Base-by-base conservation (phyloP, 2,888 invertebrate species). In the Cheilosia pagana region DNA sequence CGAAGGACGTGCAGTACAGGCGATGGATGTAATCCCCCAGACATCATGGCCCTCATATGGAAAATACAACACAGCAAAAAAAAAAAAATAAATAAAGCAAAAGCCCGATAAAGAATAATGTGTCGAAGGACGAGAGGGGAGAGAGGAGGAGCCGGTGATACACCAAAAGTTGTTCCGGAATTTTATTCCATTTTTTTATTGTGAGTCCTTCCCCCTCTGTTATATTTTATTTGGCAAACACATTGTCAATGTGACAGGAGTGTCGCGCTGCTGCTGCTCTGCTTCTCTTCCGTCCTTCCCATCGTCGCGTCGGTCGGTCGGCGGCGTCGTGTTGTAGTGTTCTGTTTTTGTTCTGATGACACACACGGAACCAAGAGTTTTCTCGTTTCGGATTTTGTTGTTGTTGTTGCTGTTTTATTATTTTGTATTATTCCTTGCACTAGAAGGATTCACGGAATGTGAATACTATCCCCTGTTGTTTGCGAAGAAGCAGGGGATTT, bases 211-310 rank as follows among this genome's bases (percentile, higher is more conserved):
- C 35, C 55, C 25, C 31, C 52, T 28, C 35, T 71, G 83, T 78
- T 83, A 75, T 83, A 78, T 83, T 83, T 83, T 83, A 78, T 83
- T 83, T 83, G 68, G 68, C 74, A 83, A 83, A 74, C 78, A 83
- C 83, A 83, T 78, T 83, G 83, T 78, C 83, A 83, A 77, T 74
- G 83, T 83, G 83, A 83, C 83, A 83, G 83, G 74, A 78, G 77
- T 74, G 77, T 78, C 78, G 74, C 77, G 72, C 57, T 68, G 68
- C 60, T 35, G 35, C 35, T 7, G 7, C 28, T 59, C 35, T 7
- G 7, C 28, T 59, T 48, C 59, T 53, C 53, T 52, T 43, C 52
- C 28, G 43, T 60, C 41, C 19, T 39, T 21, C 39, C n/a, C 19
- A 41, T 41, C 14, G 6, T 19, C n/a, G 8, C 35, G 16, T 16